Evolutionary conservation across 2,888 invertebrate species (phyloP), one percentile per base, ranked within the genome.

Genomic region (Schizotus pectinicornis): DNA sequence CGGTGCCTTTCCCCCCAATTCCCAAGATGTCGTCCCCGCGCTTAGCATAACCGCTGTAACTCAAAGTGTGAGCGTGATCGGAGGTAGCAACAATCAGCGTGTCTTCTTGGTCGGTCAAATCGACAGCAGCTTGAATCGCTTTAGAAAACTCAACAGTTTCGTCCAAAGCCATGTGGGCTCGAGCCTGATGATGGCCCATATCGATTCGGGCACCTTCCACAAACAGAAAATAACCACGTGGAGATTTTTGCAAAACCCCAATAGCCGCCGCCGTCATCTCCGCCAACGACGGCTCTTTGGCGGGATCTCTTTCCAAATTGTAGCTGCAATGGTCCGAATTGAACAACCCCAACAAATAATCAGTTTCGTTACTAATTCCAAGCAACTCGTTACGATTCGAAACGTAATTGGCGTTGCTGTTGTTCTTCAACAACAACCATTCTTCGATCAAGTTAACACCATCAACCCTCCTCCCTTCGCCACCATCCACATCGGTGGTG

Each of bases 221-320:
- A 74, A 93, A 88, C 9, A 94, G 78, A 68, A 92, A 88, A 74
- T 83, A 94, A 0, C 94, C 94, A 7, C 89, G 82, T 79, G 75
- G 62, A 85, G 84, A 22, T 53, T 62, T 62, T 82, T 84, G 0
- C 47, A 95, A 78, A n/a, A 91, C 80, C 67, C 88, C 81, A 50
- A 95, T 88, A 0, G 94, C 93, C 46, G 85, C 86, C 66, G 84
- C 82, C 0, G 91, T 90, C 93, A 95, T 92, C 74, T 94, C 91
- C 56, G 84, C 84, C n/a, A 95, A 75, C 0, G 88, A 85, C 0
- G 94, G 94, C 59, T 87, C 85, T 9, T 77, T 79, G n/a, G 72
- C 68, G 0, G 74, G 69, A 55, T 81, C 77, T 1, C 86, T 84
- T 65, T 89, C 86, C 56, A 89, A 71, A 62, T 90, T 88, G 74